Evolutionary conservation across 2,113 vertebrate species (phyloP).

Genomic region (Ictalurus punctatus): DNA sequence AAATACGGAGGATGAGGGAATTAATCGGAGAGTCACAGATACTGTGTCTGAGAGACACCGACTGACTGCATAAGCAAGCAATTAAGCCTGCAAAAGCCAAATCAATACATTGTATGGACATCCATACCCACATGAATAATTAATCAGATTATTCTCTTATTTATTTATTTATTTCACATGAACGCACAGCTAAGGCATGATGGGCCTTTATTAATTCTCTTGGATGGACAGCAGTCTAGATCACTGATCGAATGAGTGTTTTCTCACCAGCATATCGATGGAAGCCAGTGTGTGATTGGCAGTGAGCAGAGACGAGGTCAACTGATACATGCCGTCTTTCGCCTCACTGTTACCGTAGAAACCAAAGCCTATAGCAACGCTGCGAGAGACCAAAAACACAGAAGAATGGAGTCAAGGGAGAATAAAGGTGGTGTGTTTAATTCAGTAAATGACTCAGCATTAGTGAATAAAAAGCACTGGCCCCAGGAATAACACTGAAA

Average conservation of each 20-base stretch:
- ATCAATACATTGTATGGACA: constrained; percentile 54
- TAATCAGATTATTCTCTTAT: not conserved
- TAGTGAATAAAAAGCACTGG: constrained; percentile 44
- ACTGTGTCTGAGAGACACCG: constrained; percentile 26
- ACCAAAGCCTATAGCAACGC: constrained; percentile 89
- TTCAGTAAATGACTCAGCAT: constrained; percentile 57
- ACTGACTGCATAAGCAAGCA: constrained; percentile 51
- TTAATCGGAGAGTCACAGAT: constrained; percentile 59
- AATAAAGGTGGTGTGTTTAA: constrained; percentile 48
- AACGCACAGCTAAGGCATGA: not conserved
- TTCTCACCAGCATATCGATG: constrained; percentile 88
- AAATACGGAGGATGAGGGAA: constrained; percentile 37
- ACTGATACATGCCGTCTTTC: constrained; percentile 92
- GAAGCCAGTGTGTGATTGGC: constrained; percentile 89
- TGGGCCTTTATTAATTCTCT: not conserved
- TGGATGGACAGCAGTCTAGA: not conserved
- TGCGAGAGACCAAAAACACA: constrained; percentile 62
- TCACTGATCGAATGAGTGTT: constrained; percentile 3
- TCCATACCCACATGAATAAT: not conserved
- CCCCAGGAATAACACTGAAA: not conserved
- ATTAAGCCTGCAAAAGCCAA: not conserved
- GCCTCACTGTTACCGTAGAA: constrained; percentile 96
- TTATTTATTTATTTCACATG: not conserved
- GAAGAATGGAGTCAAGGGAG: constrained; percentile 38
- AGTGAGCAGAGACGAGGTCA: constrained; percentile 86